Evolutionary conservation across 2,888 invertebrate genomes (phyloP).

Genomic region (Meloe dianella): DNA sequence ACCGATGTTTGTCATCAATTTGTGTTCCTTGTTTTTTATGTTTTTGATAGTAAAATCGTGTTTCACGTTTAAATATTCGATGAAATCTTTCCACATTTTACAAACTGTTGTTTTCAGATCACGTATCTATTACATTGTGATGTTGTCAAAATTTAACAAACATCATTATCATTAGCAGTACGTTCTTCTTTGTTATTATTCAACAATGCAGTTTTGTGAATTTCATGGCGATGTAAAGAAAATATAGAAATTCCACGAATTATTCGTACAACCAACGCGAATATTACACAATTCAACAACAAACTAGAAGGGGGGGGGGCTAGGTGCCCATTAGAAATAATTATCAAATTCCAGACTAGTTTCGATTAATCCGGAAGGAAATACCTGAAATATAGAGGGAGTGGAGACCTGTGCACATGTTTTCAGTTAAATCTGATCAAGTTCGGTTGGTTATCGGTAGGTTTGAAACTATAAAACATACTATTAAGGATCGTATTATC

Average conservation of each 20-base stretch:
- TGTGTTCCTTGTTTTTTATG: too few species aligned
- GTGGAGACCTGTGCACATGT: slow-evolving; percentile 7
- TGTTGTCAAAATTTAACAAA: not conserved
- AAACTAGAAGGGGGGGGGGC: not conserved
- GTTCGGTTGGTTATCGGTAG: slow-evolving; percentile 22
- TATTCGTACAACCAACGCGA: not conserved
- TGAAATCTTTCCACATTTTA: not conserved
- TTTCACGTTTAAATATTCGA: not conserved
- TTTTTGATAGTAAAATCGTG: not conserved
- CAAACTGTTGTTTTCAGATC: not conserved
- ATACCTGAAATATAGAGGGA: slow-evolving; percentile 3
- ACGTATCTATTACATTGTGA: not conserved
- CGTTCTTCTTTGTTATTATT: not conserved
- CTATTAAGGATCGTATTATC: slow-evolving; percentile 21
- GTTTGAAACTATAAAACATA: slow-evolving; percentile 27
- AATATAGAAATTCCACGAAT: not conserved
- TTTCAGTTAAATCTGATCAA: slow-evolving; percentile 19
- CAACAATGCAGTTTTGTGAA: not conserved
- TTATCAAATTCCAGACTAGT: slow-evolving; percentile 1
- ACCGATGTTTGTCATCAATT: too few species aligned
- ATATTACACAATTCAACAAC: not conserved
- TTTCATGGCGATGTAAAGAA: not conserved
- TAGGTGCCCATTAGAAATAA: not conserved
- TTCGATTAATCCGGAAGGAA: slow-evolving; percentile 7
- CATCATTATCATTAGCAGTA: not conserved